Percentiles rank a stretch among this genome's conserved stretches.
These are phyloP conservation scores for Eubasilissa regina DNA, from an alignment of 1,140 invertebrate species.

Conservation along the genomic window DNA sequence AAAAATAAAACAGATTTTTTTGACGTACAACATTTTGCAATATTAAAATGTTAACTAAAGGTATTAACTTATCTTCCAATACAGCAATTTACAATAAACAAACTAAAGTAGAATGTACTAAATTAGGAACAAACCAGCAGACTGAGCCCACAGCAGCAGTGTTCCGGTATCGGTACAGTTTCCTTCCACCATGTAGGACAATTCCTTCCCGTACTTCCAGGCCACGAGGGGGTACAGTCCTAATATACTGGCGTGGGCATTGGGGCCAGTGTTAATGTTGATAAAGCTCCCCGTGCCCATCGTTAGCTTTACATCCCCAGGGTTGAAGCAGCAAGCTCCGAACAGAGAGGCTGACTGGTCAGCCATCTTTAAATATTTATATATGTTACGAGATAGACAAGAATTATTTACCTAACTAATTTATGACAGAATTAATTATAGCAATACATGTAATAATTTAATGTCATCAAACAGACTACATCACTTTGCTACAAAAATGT, in stretches of 20 bases:
- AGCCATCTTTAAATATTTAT: conserved; percentile 72
- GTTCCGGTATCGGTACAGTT: conserved; percentile 89
- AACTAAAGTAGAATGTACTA: no score
- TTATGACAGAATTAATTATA: no score
- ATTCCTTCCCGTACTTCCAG: conserved; percentile 84
- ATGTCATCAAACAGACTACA: no score
- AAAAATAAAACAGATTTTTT: no score
- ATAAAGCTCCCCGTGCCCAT: conserved; percentile 96
- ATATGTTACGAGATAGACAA: no score
- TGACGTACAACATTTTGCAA: no score
- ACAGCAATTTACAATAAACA: no score
- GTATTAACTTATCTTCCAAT: no score
- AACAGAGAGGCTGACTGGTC: conserved; percentile 93
- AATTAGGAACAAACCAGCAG: conserved; percentile 74
- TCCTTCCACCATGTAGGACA: conserved; percentile 88
- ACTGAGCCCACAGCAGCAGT: conserved; percentile 89
- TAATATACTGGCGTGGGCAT: conserved; percentile 83
- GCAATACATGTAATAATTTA: no score
- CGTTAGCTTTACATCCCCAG: conserved; percentile 92
- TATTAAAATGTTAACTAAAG: no score
- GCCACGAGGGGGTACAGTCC: conserved; percentile 93
- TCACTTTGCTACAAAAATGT: no score
- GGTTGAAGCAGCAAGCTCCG: conserved; percentile 88
- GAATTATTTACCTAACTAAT: no score
- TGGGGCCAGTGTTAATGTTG: conserved; percentile 87